A percentile compares a stretch with the other conserved stretches of the same genome.
These are phyloP conservation scores for Andricus grossulariae DNA, from an alignment of 1,140 invertebrate species.

Conservation along the genomic window DNA sequence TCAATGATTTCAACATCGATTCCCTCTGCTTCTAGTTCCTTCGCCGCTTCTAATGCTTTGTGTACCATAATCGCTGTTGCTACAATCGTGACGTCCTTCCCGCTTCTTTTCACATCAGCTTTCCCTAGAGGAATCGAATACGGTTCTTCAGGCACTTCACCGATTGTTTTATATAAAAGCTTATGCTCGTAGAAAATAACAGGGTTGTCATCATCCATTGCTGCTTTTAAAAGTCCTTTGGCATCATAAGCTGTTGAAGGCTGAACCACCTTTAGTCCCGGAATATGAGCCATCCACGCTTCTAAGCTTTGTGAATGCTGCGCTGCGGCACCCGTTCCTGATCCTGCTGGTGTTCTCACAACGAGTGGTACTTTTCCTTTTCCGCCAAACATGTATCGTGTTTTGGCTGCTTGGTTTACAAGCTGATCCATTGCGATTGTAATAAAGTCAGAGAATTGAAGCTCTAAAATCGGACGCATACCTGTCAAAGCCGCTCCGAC, in stretches of 20 bases:
- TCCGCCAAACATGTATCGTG: conserved; percentile 86
- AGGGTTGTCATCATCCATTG: conserved; percentile 82
- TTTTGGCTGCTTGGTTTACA: conserved; percentile 85
- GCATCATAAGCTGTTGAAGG: conserved; percentile 82
- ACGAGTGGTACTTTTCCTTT: conserved; percentile 82
- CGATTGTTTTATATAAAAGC: conserved; percentile 79
- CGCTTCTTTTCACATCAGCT: conserved; percentile 84
- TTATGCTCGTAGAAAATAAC: conserved; percentile 86
- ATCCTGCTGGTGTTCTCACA: conserved; percentile 86
- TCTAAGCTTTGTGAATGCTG: conserved; percentile 88
- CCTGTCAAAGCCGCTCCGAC: conserved; percentile 20
- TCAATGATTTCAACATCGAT: no score
- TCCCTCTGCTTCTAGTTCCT: no score
- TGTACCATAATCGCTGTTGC: no score
- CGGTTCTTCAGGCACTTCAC: conserved; percentile 80
- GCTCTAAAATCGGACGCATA: conserved; percentile 35
- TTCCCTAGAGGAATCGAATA: conserved; percentile 86
- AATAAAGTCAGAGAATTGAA: conserved; percentile 34
- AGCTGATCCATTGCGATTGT: conserved; percentile 77
- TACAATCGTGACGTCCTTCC: conserved; percentile 83
- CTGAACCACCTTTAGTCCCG: conserved; percentile 83
- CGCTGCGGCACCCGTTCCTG: conserved; percentile 83
- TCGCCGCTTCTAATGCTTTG: no score
- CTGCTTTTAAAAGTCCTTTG: conserved; percentile 81
- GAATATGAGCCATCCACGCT: conserved; percentile 83